A percentile compares a stretch with the other conserved stretches of the same genome.
Evolutionary conservation across 2,797 vertebrate species (phyloP).

Genomic region (Salarias fasciatus): DNA sequence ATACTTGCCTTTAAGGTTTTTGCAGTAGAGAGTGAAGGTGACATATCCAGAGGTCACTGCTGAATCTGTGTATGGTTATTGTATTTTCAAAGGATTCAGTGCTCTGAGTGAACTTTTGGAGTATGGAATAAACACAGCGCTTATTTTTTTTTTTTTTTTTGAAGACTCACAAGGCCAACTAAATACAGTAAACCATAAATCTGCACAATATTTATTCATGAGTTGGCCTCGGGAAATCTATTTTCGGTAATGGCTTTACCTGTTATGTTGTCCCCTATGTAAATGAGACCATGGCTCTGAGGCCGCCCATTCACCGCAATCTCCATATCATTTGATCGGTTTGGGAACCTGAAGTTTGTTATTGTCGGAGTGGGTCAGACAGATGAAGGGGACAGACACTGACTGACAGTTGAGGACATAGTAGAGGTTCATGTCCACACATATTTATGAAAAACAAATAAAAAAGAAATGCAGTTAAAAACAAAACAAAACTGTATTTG

Average conservation of each 20-base stretch:
- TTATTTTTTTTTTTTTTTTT: no score
- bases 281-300: slow-evolving; percentile 70
- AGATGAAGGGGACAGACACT: slow-evolving; percentile 29
- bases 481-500: no score
- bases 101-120: slow-evolving; percentile 10
- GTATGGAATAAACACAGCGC: slow-evolving; percentile 10
- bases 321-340: slow-evolving; percentile 72
- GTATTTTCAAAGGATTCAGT: slow-evolving; percentile 2
- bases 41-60: slow-evolving; percentile 13
- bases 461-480: not conserved
- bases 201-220: slow-evolving; percentile 77
- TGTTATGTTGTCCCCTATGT: slow-evolving; percentile 70
- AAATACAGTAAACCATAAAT: slow-evolving; percentile 71
- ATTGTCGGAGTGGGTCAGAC: slow-evolving; percentile 31
- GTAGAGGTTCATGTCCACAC: slow-evolving; percentile 5
- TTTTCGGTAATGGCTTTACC: slow-evolving; percentile 66
- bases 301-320: slow-evolving; percentile 63
- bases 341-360: slow-evolving; percentile 34
- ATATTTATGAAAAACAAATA: slow-evolving; percentile 9
- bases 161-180: slow-evolving; percentile 54
- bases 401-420: slow-evolving; percentile 40
- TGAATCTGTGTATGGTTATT: not conserved
- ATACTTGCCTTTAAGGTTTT: not conserved
- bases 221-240: slow-evolving; percentile 69
- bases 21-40: slow-evolving; percentile 9